Evolutionary conservation across 2,888 invertebrate genomes (phyloP).

Genomic region (Antheraea yamamai): DNA sequence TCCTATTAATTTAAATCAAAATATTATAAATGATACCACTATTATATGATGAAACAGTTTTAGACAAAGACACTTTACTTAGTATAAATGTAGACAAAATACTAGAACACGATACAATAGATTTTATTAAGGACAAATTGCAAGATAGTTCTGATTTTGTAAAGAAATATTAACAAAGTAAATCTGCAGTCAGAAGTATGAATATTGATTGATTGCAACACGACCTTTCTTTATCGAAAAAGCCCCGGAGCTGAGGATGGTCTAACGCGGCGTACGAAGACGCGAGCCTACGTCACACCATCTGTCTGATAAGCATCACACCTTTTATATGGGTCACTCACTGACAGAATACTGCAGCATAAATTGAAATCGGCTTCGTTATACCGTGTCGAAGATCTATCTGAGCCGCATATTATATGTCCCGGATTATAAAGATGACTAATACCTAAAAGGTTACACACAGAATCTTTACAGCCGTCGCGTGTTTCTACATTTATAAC

Average conservation of each 20-base stretch:
- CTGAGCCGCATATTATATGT: slow-evolving; percentile 61
- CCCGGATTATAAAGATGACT: slow-evolving; percentile 69
- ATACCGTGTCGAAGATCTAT: slow-evolving; percentile 71
- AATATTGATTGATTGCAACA: slow-evolving; percentile 64
- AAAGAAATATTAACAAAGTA: not conserved
- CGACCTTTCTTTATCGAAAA: slow-evolving; percentile 49
- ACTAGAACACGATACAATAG: not conserved
- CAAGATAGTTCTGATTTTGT: not conserved
- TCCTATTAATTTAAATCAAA: not conserved
- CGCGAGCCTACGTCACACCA: slow-evolving; percentile 63
- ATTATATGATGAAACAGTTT: not conserved
- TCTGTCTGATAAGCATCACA: slow-evolving; percentile 80
- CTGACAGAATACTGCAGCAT: slow-evolving; percentile 62
- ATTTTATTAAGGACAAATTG: not conserved
- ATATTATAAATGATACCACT: not conserved
- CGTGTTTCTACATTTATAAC: slow-evolving; percentile 57
- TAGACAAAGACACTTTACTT: not conserved
- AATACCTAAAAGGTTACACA: slow-evolving; percentile 51
- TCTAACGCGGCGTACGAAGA: slow-evolving; percentile 41
- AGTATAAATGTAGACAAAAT: not conserved
- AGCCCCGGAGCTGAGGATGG: slow-evolving; percentile 39
- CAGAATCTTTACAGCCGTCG: slow-evolving; percentile 49
- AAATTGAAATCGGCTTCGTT: slow-evolving; percentile 79
- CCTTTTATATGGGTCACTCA: slow-evolving; percentile 71
- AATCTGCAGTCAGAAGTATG: slow-evolving; percentile 38